Evolutionary conservation across 2,113 vertebrate species (phyloP).

Genomic region (Albula glossodonta): DNA sequence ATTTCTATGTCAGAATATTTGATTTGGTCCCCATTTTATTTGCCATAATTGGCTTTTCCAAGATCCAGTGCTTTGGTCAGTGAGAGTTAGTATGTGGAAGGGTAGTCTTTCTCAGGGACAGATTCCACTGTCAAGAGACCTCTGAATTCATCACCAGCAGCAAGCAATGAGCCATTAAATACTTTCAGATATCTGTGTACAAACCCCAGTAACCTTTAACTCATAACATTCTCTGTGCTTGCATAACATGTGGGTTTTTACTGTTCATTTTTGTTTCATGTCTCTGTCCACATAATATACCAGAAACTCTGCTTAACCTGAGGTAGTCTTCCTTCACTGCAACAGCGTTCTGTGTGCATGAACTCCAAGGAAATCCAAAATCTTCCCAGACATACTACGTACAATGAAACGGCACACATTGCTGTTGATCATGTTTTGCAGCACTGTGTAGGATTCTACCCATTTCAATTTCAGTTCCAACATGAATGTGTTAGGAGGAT

Average conservation of each 20-base stretch:
- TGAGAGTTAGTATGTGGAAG: background rate
- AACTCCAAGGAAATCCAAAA: background rate
- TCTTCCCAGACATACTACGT: background rate
- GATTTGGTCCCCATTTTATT: conserved; percentile 31
- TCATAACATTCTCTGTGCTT: background rate
- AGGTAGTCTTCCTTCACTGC: background rate
- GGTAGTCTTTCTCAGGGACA: conserved; percentile 7
- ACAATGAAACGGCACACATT: background rate
- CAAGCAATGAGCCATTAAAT: background rate
- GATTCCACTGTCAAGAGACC: background rate
- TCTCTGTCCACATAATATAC: background rate
- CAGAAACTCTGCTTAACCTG: background rate
- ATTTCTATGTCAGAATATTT: conserved; percentile 1
- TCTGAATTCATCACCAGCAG: conserved; percentile 7
- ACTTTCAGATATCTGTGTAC: background rate
- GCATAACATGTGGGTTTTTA: background rate
- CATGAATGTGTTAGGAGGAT: background rate
- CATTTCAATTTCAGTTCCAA: background rate
- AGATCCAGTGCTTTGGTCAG: conserved; percentile 8
- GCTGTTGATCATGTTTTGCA: background rate
- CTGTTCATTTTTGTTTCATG: background rate
- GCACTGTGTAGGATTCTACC: background rate
- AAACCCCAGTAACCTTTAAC: background rate
- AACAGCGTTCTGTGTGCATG: background rate
- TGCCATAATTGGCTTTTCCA: conserved; percentile 25